Base-by-base conservation (phyloP, 1,140 invertebrate genomes). In the Macrosteles quadrilineatus region DNA sequence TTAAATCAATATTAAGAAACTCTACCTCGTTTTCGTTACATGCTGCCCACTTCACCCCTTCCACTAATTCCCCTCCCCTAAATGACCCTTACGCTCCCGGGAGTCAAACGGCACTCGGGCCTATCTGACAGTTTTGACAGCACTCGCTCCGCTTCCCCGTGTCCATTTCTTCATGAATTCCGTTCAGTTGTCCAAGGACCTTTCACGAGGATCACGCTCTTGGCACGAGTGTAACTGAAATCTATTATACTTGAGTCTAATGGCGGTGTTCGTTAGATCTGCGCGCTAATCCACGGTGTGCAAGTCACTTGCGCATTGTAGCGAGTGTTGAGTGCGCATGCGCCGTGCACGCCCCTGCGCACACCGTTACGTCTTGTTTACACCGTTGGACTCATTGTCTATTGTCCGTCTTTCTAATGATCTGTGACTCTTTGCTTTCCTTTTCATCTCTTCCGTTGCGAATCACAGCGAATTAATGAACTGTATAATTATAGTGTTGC, bases 361-460 rank as follows among this genome's bases (percentile, higher is more conserved):
- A 50, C 47, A 50, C 47, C 47, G 47, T 50, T 50, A 50, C 47
- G n/a, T 50, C 47, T 50, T 50, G 47, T 50, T 50, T 50, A 50
- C 47, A 50, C 47, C 47, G 47, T 50, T 50, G 21, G 14, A 19
- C 47, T 21, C 47, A 50, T 50, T 50, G 47, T 50, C 47, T 50
- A 50, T 50, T 50, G 47, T 50, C 47, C 47, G 14, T 19, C 47
- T 19, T 50, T 6, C 47, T 50, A 21, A 19, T 50, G 47, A 50
- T 50, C 47, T 50, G 47, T 50, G 21, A 50, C 47, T 50, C 47
- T 19, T 6, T 21, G 6, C 4, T 4, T n/a, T n/a, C n/a, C n/a
- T 50, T 50, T n/a, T 3, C 4, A 3, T 50, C n/a, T 4, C n/a
- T 4, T 4, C 47, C 47, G 47, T 50, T n/a, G 47, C 47, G 47